Conservation (phyloP, 2,113 vertebrate species). For the Gambusia affinis region DNA sequence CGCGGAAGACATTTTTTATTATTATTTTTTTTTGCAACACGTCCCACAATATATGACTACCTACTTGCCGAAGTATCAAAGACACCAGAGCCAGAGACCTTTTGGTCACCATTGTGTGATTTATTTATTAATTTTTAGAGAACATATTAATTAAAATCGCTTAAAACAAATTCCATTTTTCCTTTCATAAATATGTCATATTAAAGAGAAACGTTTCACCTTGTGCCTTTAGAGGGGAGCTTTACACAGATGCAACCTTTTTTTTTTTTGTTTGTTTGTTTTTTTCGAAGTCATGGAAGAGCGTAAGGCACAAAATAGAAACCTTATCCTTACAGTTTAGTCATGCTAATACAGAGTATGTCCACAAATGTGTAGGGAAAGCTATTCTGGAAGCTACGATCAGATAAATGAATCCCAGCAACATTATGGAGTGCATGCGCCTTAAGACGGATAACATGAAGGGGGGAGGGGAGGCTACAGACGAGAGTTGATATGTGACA, state of each 20-base stretch:
- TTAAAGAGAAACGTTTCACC: slow-evolving; percentile 80
- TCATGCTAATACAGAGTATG: slow-evolving; percentile 84
- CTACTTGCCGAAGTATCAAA: background rate
- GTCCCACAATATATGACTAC: background rate
- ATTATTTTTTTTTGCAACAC: background rate
- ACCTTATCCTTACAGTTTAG: slow-evolving; percentile 76
- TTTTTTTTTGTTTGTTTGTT: too few relatives aligned
- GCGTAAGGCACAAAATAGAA: slow-evolving; percentile 89
- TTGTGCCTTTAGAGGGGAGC: slow-evolving; percentile 74
- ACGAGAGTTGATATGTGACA: slow-evolving; percentile 32
- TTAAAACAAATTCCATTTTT: slow-evolving; percentile 82
- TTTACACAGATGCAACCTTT: slow-evolving; percentile 71
- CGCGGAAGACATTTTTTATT: too few relatives aligned
- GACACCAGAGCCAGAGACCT: slow-evolving; percentile 49
- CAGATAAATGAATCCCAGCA: slow-evolving; percentile 76
- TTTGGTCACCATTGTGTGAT: slow-evolving; percentile 83
- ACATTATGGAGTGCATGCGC: slow-evolving; percentile 76
- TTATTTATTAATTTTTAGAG: slow-evolving; percentile 80
- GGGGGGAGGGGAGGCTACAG: slow-evolving; percentile 12
- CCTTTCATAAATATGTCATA: slow-evolving; percentile 84
- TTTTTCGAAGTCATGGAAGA: slow-evolving; percentile 81
- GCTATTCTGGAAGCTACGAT: slow-evolving; percentile 77
- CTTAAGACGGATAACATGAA: slow-evolving; percentile 54
- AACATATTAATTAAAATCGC: slow-evolving; percentile 81
- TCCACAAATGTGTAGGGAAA: slow-evolving; percentile 78